Conservation (phyloP, 2,797 vertebrate genomes). For the Hephaestus fuliginosus region DNA sequence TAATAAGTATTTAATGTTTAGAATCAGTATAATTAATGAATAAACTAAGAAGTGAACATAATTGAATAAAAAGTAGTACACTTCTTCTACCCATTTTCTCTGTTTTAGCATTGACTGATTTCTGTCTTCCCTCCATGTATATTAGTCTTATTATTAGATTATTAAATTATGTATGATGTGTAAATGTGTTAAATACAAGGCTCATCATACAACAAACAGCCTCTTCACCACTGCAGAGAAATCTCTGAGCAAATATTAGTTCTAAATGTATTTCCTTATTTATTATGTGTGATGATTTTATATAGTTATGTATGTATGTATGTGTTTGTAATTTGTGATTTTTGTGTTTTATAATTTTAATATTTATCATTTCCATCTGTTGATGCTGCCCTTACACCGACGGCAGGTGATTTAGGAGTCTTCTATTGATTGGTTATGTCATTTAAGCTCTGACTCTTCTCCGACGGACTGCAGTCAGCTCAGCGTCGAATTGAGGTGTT, state of each 20-base stretch:
- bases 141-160: not conserved
- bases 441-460: not conserved
- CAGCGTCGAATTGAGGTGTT: not conserved
- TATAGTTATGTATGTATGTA: not conserved
- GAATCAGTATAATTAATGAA: not conserved
- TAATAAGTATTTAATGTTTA: not conserved
- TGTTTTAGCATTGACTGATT: not conserved
- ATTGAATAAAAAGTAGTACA: not conserved
- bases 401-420: not conserved
- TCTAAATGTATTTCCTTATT: not conserved
- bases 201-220: not conserved
- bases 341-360: not conserved
- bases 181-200: constrained; percentile 1
- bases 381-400: not conserved
- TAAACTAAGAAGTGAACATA: not conserved
- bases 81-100: too few species aligned
- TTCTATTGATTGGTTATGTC: not conserved
- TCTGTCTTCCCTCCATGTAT: not conserved
- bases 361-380: not conserved
- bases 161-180: not conserved
- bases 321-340: not conserved
- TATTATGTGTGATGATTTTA: not conserved
- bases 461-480: not conserved
- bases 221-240: not conserved
- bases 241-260: not conserved